Percentiles rank a stretch among this genome's conserved stretches.
Conservation (phyloP, 2,797 vertebrate genomes). For the Alca torda region DNA sequence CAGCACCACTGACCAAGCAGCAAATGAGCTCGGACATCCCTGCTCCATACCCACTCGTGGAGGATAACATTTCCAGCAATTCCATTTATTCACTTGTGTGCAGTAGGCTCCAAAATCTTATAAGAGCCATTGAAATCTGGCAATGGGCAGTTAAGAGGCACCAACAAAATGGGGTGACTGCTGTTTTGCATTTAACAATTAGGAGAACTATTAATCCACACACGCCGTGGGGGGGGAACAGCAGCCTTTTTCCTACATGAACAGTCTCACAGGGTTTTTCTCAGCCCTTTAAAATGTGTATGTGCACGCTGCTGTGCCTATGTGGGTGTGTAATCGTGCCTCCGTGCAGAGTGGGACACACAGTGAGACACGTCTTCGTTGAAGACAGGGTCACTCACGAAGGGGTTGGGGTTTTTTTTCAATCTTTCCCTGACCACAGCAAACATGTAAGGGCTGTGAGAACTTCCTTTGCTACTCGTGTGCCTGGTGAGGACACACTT, state of each 20-base stretch:
- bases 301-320: background rate
- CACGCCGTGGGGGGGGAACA: background rate
- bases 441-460: slow-evolving; percentile 35
- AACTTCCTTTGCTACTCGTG: background rate
- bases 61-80: background rate
- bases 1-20: background rate
- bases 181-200: background rate
- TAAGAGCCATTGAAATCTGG: background rate
- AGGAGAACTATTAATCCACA: background rate
- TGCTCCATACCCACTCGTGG: background rate
- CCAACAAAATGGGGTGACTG: background rate
- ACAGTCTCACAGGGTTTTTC: background rate
- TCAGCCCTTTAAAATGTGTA: background rate
- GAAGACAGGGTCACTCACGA: background rate
- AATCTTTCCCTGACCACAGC: background rate
- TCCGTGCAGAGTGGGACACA: background rate
- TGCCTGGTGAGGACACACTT: background rate
- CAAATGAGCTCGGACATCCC: background rate
- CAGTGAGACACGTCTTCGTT: background rate
- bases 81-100: background rate
- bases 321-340: background rate
- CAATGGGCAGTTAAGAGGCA: background rate
- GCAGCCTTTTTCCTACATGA: background rate
- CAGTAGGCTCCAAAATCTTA: background rate
- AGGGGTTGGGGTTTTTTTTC: background rate